phyloP scores from a whole-genome alignment of 2,113 vertebrate genomes.

The Colaptes auratus region DNA sequence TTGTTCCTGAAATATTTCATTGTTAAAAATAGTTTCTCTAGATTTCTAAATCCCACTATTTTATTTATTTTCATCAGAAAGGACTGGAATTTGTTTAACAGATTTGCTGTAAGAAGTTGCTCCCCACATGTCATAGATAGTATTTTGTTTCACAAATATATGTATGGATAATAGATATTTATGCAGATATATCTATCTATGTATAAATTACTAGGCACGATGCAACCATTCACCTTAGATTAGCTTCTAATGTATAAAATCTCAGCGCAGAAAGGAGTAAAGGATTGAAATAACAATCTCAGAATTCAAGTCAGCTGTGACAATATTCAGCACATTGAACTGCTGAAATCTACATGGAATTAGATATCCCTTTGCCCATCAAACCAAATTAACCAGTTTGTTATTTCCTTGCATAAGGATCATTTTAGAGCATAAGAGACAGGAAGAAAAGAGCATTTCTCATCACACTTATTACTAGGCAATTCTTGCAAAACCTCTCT shows the following conservation, averaged over 20 bases:
- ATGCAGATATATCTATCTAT: too few species aligned
- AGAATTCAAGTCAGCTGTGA: conserved; percentile 63
- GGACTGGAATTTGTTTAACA: neutral
- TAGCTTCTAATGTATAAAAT: neutral
- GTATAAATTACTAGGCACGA: neutral
- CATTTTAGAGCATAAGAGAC: neutral
- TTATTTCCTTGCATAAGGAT: conserved; percentile 13
- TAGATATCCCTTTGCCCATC: conserved; percentile 41
- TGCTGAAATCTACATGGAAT: conserved; percentile 52
- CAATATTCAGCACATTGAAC: conserved; percentile 44
- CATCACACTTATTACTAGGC: neutral
- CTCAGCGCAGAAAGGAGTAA: neutral
- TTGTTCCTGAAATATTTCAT: neutral
- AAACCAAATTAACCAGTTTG: conserved; percentile 46
- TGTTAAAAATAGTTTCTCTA: neutral
- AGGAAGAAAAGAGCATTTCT: neutral
- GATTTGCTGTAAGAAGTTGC: conserved; percentile 3
- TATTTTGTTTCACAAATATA: neutral
- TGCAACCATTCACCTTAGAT: neutral
- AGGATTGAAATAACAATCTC: conserved; percentile 66
- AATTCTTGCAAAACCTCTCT: neutral
- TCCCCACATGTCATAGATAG: neutral
- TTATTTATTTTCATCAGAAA: neutral
- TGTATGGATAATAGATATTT: too few species aligned
- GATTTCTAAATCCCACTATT: neutral